Conservation (phyloP, 2,797 vertebrate genomes). For the Florisuga fusca region DNA sequence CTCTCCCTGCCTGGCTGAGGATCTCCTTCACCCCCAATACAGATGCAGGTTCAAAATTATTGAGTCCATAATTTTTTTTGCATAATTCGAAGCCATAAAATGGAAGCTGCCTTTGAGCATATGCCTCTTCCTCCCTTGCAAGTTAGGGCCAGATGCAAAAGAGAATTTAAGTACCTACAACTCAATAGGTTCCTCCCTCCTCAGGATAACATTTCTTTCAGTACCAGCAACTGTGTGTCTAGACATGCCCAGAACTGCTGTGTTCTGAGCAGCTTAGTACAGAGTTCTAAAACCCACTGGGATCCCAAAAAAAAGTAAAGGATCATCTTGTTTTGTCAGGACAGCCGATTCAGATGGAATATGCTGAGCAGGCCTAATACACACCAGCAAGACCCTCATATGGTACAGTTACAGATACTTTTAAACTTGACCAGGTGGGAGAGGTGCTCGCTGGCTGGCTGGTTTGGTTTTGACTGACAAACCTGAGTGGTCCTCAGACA, state of each 20-base stretch:
- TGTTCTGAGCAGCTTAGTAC: slow-evolving; percentile 9
- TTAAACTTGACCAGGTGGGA: not conserved
- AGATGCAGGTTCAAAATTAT: slow-evolving; percentile 49
- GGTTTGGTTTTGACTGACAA: not conserved
- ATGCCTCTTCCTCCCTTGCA: slow-evolving; percentile 59
- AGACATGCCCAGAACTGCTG: slow-evolving; percentile 56
- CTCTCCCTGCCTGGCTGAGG: not conserved
- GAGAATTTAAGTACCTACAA: slow-evolving; percentile 46
- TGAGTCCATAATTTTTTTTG: not conserved
- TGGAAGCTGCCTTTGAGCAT: slow-evolving; percentile 58
- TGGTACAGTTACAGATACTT: not conserved
- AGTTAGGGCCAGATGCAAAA: slow-evolving; percentile 63
- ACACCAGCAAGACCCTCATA: not conserved
- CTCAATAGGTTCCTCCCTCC: slow-evolving; percentile 54
- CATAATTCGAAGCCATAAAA: slow-evolving; percentile 43
- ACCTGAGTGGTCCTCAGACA: not conserved
- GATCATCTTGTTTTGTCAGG: not conserved
- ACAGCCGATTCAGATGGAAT: not conserved
- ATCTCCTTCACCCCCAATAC: not conserved
- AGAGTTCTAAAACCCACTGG: not conserved
- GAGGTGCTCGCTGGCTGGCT: not conserved
- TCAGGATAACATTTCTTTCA: slow-evolving; percentile 64
- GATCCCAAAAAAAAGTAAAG: not conserved
- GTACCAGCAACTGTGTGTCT: slow-evolving; percentile 48
- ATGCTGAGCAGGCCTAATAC: not conserved